Evolutionary conservation across 2,797 vertebrate species (phyloP).

Genomic region (Lutjanus argentimaculatus): DNA sequence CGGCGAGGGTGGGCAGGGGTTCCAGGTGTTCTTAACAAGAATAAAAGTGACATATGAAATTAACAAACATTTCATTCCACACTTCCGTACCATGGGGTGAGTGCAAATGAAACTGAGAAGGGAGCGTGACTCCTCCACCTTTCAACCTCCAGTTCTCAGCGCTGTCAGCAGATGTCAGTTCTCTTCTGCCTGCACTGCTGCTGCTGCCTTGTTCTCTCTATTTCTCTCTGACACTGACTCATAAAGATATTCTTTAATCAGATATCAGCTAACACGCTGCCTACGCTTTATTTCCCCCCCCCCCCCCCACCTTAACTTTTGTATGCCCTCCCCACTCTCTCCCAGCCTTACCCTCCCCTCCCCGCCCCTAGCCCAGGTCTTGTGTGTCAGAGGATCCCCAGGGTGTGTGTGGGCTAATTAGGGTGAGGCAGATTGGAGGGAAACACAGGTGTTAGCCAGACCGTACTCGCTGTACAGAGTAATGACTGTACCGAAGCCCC

Average conservation of each 20-base stretch:
- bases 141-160: constrained; percentile 71
- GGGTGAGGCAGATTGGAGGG: constrained; percentile 94
- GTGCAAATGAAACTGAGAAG: constrained; percentile 77
- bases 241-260: constrained; percentile 49
- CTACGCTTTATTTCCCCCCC: constrained; percentile 22
- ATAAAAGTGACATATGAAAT: constrained; percentile 74
- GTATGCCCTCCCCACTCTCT: constrained; percentile 56
- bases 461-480: constrained; percentile 92
- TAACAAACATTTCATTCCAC: constrained; percentile 75
- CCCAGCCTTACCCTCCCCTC: constrained; percentile 39
- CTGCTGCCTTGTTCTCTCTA: constrained; percentile 9
- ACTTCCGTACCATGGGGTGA: constrained; percentile 70
- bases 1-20: constrained; percentile 45
- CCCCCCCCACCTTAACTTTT: constrained; percentile 56
- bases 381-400: constrained; percentile 86
- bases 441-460: constrained; percentile 98
- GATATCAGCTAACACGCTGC: constrained; percentile 34
- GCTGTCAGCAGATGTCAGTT: constrained; percentile 78
- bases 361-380: constrained; percentile 65
- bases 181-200: constrained; percentile 28
- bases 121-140: constrained; percentile 62
- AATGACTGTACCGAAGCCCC: constrained; percentile 93
- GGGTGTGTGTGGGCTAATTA: constrained; percentile 98
- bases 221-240: constrained; percentile 33
- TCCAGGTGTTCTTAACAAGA: constrained; percentile 74